Base-by-base conservation (phyloP, 2,888 invertebrate genomes). In the Proisotoma minuta region DNA sequence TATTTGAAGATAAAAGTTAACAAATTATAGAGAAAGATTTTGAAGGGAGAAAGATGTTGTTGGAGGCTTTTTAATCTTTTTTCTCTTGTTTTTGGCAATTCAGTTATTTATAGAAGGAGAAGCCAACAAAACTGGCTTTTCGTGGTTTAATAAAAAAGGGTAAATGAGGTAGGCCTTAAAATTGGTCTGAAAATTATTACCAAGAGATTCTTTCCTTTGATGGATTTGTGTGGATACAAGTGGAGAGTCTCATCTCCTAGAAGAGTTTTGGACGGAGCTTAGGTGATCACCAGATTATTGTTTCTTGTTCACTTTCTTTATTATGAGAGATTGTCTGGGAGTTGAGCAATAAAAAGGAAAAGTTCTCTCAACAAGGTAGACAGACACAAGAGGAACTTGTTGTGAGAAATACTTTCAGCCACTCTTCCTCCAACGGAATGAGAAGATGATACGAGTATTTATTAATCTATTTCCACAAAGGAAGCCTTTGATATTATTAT, bases 101-200 rank as follows among this genome's bases (percentile, higher is more conserved):
- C n/a, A n/a, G n/a, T n/a, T n/a, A n/a, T n/a, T n/a, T n/a, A n/a
- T n/a, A n/a, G n/a, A n/a, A n/a, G n/a, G n/a, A n/a, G n/a, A n/a
- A 34, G 15, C 34, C 34, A 34, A 43, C 18, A 43, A n/a, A n/a
- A n/a, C n/a, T n/a, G n/a, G 18, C 10, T 43, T n/a, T 5, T 20
- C 43, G 18, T 5, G 15, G 18, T 47, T 26, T 43, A 56, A 56
- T 56, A 27, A 56, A 56, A 56, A 54, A 47, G 56, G 43, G 56
- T 15, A 56, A 56, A 56, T 56, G 43, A 56, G 56, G 56, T 56
- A n/a, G n/a, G 56, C 39, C 43, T 56, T 56, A 56, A n/a, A n/a
- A 56, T 56, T 56, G 56, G 43, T 43, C 56, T 43, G 43, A 47
- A 56, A 56, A 56, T 56, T 56, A 56, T 56, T 56, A 24, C 56